phyloP scores from a whole-genome alignment of 35 echinoderm and acorn worm species.

The Heliocidaris erythrogramma region DNA sequence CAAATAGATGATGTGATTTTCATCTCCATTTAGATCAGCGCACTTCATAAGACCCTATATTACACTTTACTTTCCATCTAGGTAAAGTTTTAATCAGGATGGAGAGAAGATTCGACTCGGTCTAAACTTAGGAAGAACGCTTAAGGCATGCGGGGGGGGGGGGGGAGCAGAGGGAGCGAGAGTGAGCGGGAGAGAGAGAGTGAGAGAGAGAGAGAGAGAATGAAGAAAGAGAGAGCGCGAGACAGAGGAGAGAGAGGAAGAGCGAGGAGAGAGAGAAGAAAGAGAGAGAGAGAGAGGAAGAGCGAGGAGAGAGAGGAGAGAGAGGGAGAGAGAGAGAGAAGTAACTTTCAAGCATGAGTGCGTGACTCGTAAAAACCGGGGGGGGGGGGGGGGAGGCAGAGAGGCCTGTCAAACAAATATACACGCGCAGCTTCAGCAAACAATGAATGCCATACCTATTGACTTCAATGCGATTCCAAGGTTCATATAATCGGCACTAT shows the following conservation, averaged over 20 bases:
- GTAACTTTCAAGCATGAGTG: too few relatives aligned
- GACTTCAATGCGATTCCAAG: background rate
- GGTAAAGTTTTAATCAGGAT: too few relatives aligned
- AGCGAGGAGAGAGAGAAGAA: background rate
- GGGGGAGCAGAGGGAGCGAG: too few relatives aligned
- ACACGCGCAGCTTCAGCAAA: background rate
- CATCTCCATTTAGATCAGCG: too few relatives aligned
- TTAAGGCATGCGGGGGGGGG: too few relatives aligned
- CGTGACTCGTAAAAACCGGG: background rate
- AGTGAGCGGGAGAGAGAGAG: background rate
- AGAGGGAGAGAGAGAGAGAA: background rate
- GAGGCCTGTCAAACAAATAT: background rate
- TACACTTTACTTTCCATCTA: too few relatives aligned
- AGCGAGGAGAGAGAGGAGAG: background rate
- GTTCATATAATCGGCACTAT: background rate
- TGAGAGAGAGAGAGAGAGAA: background rate
- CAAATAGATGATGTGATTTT: too few relatives aligned
- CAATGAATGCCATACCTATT: background rate
- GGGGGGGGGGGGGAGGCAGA: background rate
- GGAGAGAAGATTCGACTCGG: too few relatives aligned
- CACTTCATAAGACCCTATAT: too few relatives aligned
- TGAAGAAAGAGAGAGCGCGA: background rate
- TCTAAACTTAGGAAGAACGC: too few relatives aligned
- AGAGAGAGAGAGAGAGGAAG: background rate
- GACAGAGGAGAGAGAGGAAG: background rate